phyloP scores from a whole-genome alignment of 2,797 vertebrate genomes.

The Psittacula derbiana region DNA sequence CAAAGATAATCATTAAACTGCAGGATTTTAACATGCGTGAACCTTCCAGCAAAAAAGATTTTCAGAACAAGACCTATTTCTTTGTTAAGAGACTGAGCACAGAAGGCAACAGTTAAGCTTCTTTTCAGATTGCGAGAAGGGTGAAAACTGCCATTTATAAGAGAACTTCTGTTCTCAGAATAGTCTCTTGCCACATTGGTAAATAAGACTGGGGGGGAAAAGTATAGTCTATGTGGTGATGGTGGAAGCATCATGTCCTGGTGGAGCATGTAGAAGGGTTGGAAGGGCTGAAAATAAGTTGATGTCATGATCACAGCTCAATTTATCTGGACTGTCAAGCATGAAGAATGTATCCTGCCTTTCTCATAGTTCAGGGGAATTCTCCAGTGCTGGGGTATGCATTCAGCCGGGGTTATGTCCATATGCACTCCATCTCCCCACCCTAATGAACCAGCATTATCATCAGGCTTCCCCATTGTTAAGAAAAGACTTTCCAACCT shows the following conservation, averaged over 20 bases:
- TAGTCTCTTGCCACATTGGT: neutral
- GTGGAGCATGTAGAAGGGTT: neutral
- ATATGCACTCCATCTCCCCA: neutral
- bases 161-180: neutral
- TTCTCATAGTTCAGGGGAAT: neutral
- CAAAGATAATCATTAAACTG: constrained; percentile 6
- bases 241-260: neutral
- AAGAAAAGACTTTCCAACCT: neutral
- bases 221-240: no score
- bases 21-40: neutral
- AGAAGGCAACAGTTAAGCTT: neutral
- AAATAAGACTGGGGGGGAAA: neutral
- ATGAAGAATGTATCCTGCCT: neutral
- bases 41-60: neutral
- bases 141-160: neutral
- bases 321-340: neutral
- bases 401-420: neutral
- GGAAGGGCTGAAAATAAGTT: neutral
- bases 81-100: neutral
- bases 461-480: neutral
- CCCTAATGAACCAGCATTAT: neutral
- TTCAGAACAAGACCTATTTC: neutral
- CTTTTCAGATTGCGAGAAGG: neutral
- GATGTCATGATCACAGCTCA: neutral
- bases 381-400: neutral